These are phyloP conservation scores for Shargacucullia verbasci DNA, from an alignment of 2,888 invertebrate species.

Conservation along the genomic window DNA sequence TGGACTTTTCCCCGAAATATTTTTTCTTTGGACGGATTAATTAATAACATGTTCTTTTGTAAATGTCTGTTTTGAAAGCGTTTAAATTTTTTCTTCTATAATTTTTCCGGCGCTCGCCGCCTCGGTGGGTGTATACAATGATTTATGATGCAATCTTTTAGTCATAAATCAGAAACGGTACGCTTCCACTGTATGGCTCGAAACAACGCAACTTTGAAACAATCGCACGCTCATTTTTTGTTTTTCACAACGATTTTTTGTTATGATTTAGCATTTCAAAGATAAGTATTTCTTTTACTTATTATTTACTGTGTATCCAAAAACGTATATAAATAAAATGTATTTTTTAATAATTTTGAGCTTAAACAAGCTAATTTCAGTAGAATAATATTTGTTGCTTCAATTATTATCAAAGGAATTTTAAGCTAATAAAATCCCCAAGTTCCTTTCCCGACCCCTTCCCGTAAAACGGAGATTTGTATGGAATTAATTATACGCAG, in stretches of 20 bases:
- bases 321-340: no score
- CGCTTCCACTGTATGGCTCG: conserved; percentile 58
- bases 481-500: neutral
- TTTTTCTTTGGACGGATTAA: conserved; percentile 73
- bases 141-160: conserved; percentile 85
- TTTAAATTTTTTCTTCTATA: conserved; percentile 69
- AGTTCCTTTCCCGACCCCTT: no score
- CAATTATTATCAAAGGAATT: no score
- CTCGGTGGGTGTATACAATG: conserved; percentile 65
- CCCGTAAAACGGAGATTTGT: neutral
- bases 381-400: no score
- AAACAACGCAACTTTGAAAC: conserved; percentile 68
- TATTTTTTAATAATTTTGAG: no score
- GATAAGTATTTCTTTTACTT: conserved; percentile 33
- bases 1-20: conserved; percentile 56
- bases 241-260: conserved; percentile 40
- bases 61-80: conserved; percentile 65
- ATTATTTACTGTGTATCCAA: neutral
- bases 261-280: conserved; percentile 43
- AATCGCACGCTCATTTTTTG: conserved; percentile 60
- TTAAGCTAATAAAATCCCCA: no score
- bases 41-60: conserved; percentile 69
- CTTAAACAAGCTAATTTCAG: no score
- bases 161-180: conserved; percentile 82
- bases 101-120: conserved; percentile 69